These are phyloP conservation scores for Synodontis membranacea DNA, from an alignment of 2,113 vertebrate species.

Conservation along the genomic window DNA sequence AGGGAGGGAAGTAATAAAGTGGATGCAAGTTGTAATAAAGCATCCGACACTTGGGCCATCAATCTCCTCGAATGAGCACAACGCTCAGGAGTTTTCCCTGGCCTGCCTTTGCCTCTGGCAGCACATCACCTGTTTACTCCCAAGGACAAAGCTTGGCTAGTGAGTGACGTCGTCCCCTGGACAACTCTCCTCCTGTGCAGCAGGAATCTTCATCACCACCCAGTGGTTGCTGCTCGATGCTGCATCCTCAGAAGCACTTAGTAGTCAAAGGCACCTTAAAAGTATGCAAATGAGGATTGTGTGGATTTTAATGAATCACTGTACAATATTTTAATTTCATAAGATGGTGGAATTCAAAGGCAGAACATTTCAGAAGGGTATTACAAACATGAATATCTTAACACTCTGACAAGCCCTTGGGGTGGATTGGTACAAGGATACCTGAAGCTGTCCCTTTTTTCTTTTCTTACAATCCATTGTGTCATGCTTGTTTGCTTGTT, in stretches of 20 bases:
- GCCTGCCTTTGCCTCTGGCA: constrained; percentile 35
- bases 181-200: constrained; percentile 4
- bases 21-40: constrained; percentile 56
- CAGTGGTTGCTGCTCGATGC: constrained; percentile 60
- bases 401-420: constrained; percentile 1
- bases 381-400: constrained; percentile 19
- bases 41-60: constrained; percentile 36
- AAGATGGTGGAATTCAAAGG: constrained; percentile 15
- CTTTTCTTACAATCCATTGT: not conserved
- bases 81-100: constrained; percentile 14
- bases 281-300: constrained; percentile 56
- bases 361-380: constrained; percentile 19
- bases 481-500: constrained; percentile 67
- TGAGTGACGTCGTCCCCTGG: constrained; percentile 8
- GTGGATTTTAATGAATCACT: constrained; percentile 17
- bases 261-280: constrained; percentile 11
- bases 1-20: constrained; percentile 49
- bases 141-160: constrained; percentile 46
- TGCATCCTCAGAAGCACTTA: constrained; percentile 24
- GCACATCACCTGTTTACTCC: constrained; percentile 41
- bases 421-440: not conserved
- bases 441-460: not conserved
- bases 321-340: constrained; percentile 27
- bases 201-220: constrained; percentile 62
- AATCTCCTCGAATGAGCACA: constrained; percentile 37